Conservation (phyloP, 2,113 vertebrate species). For the Crotalus horridus region DNA sequence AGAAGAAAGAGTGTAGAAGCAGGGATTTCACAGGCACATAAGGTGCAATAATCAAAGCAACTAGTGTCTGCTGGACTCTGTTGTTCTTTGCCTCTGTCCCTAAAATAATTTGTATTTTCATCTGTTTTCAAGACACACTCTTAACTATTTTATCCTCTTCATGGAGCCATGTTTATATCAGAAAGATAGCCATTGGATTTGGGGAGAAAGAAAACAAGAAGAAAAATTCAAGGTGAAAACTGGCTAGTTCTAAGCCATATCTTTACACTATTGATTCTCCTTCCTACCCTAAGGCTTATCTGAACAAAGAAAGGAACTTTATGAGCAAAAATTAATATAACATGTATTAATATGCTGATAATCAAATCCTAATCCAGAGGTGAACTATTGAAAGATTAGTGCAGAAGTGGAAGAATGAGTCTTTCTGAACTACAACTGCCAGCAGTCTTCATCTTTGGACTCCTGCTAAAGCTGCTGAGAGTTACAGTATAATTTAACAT, state of each 20-base stretch:
- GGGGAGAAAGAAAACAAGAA: neutral
- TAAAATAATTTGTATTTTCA: neutral
- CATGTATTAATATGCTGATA: neutral
- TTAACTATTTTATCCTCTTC: neutral
- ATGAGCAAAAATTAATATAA: neutral
- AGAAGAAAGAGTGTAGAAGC: neutral
- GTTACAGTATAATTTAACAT: neutral
- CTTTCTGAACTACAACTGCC: neutral
- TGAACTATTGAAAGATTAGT: neutral
- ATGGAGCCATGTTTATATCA: neutral
- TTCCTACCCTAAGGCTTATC: neutral
- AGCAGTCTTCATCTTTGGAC: neutral
- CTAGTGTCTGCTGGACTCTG: neutral
- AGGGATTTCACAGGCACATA: neutral
- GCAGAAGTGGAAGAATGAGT: neutral
- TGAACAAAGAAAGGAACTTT: neutral
- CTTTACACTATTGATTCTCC: neutral
- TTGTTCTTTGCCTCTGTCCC: neutral
- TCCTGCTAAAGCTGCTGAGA: neutral
- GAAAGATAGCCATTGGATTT: neutral
- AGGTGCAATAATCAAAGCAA: neutral
- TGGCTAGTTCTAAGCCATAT: neutral
- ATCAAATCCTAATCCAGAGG: neutral
- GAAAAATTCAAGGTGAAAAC: neutral
- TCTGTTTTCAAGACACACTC: neutral